phyloP scores from a whole-genome alignment of 1,140 invertebrate genomes.

The Lepidotrigona ventralis region DNA sequence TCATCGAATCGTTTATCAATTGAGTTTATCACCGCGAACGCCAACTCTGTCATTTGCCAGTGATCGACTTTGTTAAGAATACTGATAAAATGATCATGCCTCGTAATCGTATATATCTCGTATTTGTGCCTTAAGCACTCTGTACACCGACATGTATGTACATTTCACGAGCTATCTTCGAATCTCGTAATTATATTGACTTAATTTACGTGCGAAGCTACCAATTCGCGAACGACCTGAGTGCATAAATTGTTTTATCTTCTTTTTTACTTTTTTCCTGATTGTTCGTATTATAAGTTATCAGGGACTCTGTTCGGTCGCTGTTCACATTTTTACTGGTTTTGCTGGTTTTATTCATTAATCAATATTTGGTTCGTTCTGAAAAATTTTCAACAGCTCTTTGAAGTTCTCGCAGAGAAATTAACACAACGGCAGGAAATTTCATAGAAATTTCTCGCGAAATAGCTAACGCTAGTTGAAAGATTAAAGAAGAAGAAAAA shows the following conservation, averaged over 20 bases:
- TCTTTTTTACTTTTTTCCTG: background rate
- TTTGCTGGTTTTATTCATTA: no score
- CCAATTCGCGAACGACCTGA: background rate
- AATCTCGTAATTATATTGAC: background rate
- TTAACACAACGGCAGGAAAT: no score
- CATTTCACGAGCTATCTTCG: background rate
- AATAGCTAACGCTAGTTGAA: background rate
- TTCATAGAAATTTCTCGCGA: no score
- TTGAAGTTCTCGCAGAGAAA: no score
- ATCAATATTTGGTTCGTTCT: no score
- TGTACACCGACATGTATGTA: no score
- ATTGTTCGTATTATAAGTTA: background rate
- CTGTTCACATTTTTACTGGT: no score
- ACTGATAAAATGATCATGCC: background rate
- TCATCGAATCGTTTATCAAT: background rate
- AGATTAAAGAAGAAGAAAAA: background rate
- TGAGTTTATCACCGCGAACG: background rate
- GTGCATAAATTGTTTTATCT: no score
- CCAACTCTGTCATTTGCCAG: background rate
- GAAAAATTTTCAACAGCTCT: no score
- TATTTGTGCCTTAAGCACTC: background rate
- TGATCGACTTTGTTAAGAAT: background rate
- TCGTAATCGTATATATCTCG: background rate
- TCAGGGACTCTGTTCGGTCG: no score
- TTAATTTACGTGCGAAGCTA: background rate